Evolutionary conservation across 30 jellyfish, hydroid and myxozoan species (phyloP), one percentile per base, ranked within the genome.

Genomic region (Pseudorhiza aurosa): DNA sequence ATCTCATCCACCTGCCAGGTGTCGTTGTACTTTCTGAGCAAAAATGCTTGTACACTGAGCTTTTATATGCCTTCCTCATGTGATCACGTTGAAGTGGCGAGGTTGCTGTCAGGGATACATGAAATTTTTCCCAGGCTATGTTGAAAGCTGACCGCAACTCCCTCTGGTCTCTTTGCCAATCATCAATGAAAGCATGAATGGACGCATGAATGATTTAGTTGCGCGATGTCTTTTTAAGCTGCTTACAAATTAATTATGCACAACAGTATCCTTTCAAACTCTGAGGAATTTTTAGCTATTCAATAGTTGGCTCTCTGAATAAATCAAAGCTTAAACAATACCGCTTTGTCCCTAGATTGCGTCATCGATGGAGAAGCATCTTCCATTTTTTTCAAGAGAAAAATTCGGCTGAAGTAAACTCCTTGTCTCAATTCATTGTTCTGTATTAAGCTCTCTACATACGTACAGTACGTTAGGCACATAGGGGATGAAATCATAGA

Each of bases 41-140:
- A 25, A 45, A 39, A 22, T 9, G 53, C 46, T 10, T 72, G 86
- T 65, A 75, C 86, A 53, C 28, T 53, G 37, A 22, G 42, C 75
- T 72, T 72, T 50, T 27, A 72, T 15, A 35, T 58, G 46, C 22
- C 65, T 56, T 63, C 63, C 60, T 30, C 76, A 31, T 64, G 91
- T 77, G 83, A 46, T 49, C 91, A 80, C 91, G 91, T 70, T 70
- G 91, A 40, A 64, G 8, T 58, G 81, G 81, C 67, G 91, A 80
- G 91, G 91, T 46, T 49, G 77, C 80, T 65, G 68, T 27, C 68
- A 65, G 70, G 84, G 91, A 50, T 57, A 64, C 77, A 15, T 14
- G 59, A 51, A 65, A 22, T 64, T 80, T 80, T 80, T 80, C 91
- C 91, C 91, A 80, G 91, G 91, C 83, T 65, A 26, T 44, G 64